A percentile compares a stretch with the other conserved stretches of the same genome.
phyloP scores from a whole-genome alignment of 2,888 invertebrate species.

The Fragum whitleyi region DNA sequence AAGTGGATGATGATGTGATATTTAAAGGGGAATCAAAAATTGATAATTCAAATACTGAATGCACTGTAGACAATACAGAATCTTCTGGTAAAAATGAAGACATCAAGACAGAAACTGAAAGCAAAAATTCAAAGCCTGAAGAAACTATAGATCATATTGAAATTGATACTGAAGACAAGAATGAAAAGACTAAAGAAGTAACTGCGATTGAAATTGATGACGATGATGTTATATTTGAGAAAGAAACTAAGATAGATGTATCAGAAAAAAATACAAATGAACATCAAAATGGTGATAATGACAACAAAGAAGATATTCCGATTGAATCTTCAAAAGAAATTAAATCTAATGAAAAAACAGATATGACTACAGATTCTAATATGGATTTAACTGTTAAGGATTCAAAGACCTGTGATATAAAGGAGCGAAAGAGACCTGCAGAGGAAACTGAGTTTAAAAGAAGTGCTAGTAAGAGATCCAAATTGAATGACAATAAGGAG shows the following conservation, averaged over 20 bases:
- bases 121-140: neutral
- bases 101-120: too few species aligned
- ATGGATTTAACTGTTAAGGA: too few species aligned
- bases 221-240: slow-evolving; percentile 27
- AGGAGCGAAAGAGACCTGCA: slow-evolving; percentile 67
- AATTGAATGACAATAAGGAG: slow-evolving; percentile 38
- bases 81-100: too few species aligned
- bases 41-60: neutral
- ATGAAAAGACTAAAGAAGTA: slow-evolving; percentile 46
- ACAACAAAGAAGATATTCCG: neutral
- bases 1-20: slow-evolving; percentile 20
- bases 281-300: neutral
- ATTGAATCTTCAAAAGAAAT: neutral
- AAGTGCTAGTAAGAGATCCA: slow-evolving; percentile 68
- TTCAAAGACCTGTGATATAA: neutral
- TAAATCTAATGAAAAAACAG: neutral
- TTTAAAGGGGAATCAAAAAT: slow-evolving; percentile 24
- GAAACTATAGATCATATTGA: neutral
- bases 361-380: too few species aligned
- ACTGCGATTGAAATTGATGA: slow-evolving; percentile 41
- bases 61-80: neutral
- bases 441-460: slow-evolving; percentile 33
- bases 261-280: neutral
- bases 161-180: slow-evolving; percentile 1
- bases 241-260: slow-evolving; percentile 15